phyloP scores from a whole-genome alignment of 1,140 invertebrate genomes.

The Triops longicaudatus region DNA sequence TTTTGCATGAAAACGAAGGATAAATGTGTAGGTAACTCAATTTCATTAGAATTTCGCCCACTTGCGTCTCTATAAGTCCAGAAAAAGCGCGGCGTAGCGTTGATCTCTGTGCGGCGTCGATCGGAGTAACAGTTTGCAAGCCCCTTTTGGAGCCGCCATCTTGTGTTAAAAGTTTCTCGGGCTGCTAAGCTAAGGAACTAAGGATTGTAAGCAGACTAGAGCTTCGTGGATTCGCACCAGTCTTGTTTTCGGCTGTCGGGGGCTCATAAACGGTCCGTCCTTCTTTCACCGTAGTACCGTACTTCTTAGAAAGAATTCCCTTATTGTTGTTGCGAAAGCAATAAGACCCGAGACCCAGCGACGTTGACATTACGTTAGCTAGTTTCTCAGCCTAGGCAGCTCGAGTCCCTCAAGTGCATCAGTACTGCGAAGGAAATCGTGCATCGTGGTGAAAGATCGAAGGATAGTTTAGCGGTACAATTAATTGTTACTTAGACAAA shows the following conservation, averaged over 20 bases:
- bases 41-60: not conserved
- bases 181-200: not conserved
- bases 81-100: no score
- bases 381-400: not conserved
- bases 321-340: not conserved
- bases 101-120: not conserved
- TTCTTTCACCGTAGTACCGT: not conserved
- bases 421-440: not conserved
- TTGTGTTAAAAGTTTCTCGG: not conserved
- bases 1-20: not conserved
- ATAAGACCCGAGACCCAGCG: not conserved
- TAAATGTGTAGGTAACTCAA: not conserved
- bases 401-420: not conserved
- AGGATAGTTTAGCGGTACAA: not conserved
- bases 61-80: no score
- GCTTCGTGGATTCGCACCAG: not conserved
- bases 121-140: not conserved
- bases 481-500: no score
- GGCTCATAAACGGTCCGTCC: not conserved
- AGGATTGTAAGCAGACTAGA: not conserved
- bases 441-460: not conserved
- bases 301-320: not conserved
- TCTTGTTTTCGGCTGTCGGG: not conserved
- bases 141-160: constrained; percentile 3
- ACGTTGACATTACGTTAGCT: not conserved